Percentiles rank a stretch among this genome's conserved stretches.
Conservation (phyloP, 2,888 invertebrate genomes). For the Eupithecia abbreviata region DNA sequence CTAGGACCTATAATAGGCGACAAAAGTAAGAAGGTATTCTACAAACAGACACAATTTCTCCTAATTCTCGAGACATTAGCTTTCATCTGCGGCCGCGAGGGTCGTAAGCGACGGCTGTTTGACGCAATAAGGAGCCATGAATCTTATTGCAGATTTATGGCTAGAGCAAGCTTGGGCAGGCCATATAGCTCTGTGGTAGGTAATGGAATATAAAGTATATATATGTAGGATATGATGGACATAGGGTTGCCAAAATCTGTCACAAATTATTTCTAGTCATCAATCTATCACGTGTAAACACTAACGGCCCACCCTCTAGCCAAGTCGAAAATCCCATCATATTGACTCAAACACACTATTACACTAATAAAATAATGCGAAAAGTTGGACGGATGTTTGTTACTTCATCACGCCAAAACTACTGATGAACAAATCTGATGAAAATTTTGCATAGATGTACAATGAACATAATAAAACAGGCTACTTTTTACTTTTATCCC, state of each 20-base stretch:
- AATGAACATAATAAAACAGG: no score
- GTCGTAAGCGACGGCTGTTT: conserved; percentile 47
- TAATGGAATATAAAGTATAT: neutral
- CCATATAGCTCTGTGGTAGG: neutral
- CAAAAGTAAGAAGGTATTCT: neutral
- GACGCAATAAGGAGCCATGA: conserved; percentile 63
- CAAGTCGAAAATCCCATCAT: no score
- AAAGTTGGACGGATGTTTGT: no score
- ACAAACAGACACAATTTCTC: conserved; percentile 15
- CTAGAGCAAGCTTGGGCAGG: neutral
- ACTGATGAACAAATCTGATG: no score
- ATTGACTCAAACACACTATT: no score
- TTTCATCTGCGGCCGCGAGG: conserved; percentile 45
- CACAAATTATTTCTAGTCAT: no score
- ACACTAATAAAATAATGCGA: no score
- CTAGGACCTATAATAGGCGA: neutral
- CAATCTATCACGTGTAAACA: no score
- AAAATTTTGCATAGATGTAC: no score
- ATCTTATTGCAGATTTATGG: conserved; percentile 70
- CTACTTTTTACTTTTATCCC: no score
- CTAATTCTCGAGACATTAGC: conserved; percentile 37
- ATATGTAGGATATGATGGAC: neutral
- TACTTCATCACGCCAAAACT: no score
- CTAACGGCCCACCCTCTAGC: no score
- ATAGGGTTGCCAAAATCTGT: neutral